Evolutionary conservation across 1,140 invertebrate species (phyloP), one percentile per base, ranked within the genome.

Genomic region (Eueides isabella): DNA sequence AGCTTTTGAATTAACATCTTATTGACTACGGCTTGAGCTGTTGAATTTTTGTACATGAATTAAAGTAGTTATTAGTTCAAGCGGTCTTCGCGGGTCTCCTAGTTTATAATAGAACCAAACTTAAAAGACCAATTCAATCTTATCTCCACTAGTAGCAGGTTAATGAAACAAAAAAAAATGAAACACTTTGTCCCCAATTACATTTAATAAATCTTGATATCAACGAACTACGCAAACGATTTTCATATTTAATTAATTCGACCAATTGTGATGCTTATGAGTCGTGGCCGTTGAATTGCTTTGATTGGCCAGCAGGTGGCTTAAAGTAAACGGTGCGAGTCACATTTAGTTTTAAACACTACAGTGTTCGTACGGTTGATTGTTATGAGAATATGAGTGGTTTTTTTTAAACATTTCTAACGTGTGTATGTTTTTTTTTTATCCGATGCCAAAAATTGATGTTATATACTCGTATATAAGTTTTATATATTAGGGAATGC

Each of bases 281-380:
- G 35, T 38, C 16, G 35, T 14, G 41, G 19, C 5, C 19, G 48
- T 55, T 55, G 48, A 55, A 38, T 55, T 55, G 48, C 48, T 55
- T 55, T 55, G 48, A 55, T 55, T 55, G 48, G 23, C 23, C 48
- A 55, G 48, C 48, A 26, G 48, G 48, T 55, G 48, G n/a, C n/a
- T 44, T 19, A 0, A 7, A 44, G 41, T 44, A 44, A 44, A 19
- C 41, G 41, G 19, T 19, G 1, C 14, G 41, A 19, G 41, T 44
- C 16, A 44, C 41, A 44, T 16, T 44, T 44, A 44, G 41, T 19
- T 19, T 44, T 19, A 19, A 44, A 44, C n/a, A 44, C 41, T 44
- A 44, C 35, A 38, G 35, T 38, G 35, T 38, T 2, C 35, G 35
- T 38, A 38, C 41, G n/a, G 5, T n/a, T 3, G n/a, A 44, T 55